phyloP scores from a whole-genome alignment of 2,113 vertebrate genomes.

The Sarotherodon lohbergeri region DNA sequence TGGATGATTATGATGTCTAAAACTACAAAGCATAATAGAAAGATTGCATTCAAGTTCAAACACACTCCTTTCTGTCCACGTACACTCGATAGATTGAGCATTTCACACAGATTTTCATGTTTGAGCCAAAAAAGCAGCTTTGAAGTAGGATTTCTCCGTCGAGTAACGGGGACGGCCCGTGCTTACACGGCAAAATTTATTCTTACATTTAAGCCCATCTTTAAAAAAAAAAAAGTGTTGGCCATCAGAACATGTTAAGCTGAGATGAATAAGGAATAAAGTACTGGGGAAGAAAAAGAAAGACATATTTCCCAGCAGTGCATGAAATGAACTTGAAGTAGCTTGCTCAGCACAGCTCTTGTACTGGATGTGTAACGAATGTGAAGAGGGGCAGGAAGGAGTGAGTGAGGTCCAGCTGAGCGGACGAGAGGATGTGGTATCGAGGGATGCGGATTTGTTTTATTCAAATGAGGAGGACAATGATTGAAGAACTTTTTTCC shows the following conservation, averaged over 20 bases:
- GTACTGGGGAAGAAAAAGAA: neutral
- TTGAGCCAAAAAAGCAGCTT: neutral
- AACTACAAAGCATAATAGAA: neutral
- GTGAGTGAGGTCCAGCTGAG: neutral
- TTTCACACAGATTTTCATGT: neutral
- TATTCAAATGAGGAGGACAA: neutral
- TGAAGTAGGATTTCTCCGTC: neutral
- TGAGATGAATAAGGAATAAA: neutral
- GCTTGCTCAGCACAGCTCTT: neutral
- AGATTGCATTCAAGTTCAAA: neutral
- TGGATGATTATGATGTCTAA: neutral
- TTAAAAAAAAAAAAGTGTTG: neutral
- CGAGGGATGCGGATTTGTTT: neutral
- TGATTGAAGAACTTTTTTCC: neutral
- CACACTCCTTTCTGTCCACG: neutral
- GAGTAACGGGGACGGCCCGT: neutral
- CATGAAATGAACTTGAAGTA: neutral
- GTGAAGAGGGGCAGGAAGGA: neutral
- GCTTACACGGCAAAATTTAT: neutral
- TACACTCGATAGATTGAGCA: too few relatives aligned
- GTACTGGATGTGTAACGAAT: neutral
- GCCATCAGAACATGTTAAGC: neutral
- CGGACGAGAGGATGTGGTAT: neutral
- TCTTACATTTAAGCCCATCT: neutral
- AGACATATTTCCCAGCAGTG: neutral